Evolutionary conservation across 2,113 vertebrate genomes (phyloP), one percentile per base, ranked within the genome.

Genomic region (Gavialis gangeticus): DNA sequence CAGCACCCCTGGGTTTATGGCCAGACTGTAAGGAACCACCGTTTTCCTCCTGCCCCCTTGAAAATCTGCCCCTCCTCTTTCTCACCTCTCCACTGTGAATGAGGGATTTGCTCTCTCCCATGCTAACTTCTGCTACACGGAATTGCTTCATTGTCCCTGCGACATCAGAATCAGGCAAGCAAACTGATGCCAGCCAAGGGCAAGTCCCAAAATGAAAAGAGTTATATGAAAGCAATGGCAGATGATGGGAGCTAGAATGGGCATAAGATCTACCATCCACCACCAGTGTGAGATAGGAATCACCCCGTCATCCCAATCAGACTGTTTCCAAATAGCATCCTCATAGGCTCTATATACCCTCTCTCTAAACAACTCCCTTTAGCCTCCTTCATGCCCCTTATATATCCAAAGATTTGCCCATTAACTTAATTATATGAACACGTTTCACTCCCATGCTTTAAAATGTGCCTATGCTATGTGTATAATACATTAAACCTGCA

Each of bases 381-480:
- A 19, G 85, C 95, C 60, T 96, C 86, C 76, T 91, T 60, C 30
- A 84, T 94, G 86, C 16, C 82, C 88, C 92, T 94, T 96, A 92
- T 94, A 89, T 95, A 96, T 37, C 30, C 79, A 91, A 25, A 67
- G 71, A 75, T 91, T n/a, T 87, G 59, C 57, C 22, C 84, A 94
- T 95, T 94, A 96, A 87, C 92, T 96, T 94, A 92, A 92, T 96
- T 96, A 96, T 94, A 94, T 94, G 95, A 96, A 30, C 76, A 55
- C 6, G 89, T 86, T 87, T 91, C 64, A 57, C 22, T 91, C 90
- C 76, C 92, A 60, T 85, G 73, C 63, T 87, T 64, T 87, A 84
- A 24, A 59, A 94, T 82, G 86, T 95, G 85, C 93, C 95, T 91
- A 94, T 94, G 96, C 84, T 90, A 79, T 76, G 94, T 95, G 88